Evolutionary conservation across 2,797 vertebrate species (phyloP), one percentile per base, ranked within the genome.

Genomic region (Sternarchorhynchus goeldii): DNA sequence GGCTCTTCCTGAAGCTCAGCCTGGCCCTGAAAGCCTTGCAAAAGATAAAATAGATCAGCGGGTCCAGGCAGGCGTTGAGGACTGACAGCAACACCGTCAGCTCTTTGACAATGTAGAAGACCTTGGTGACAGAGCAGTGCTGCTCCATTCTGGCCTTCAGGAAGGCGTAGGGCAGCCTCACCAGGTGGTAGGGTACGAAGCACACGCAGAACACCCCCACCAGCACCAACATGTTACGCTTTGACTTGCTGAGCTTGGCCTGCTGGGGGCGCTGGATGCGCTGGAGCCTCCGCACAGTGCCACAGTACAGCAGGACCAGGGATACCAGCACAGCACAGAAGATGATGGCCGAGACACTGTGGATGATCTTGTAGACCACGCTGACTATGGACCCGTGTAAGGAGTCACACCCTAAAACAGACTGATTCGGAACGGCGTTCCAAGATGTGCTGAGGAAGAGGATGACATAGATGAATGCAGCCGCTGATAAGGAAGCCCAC

Each of bases 41-140:
- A 88, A 92, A 91, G 60, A 91, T 83, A 81, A 93, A 92, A 63
- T 93, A 92, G 86, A 93, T 89, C 67, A 93, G 76, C 0, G 92
- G 91, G 81, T 92, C 92, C 68, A 93, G 80, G 77, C 92, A 93
- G 36, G 91, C 82, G 6, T 92, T 93, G n/a, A 91, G 83, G 0
- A 81, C 81, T 0, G 91, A 90, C 77, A 92, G 25, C 31, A 91
- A 32, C 12, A 91, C 18, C 0, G 73, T 84, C 18, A 88, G 0
- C 72, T 93, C 91, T 83, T 92, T 93, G 50, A 92, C 56, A 77
- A 89, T 86, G 58, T 82, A 87, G 73, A 92, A 82, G 0, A 4
- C n/a, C 12, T 45, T 66, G 0, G 6, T 39, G 75, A 20, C 59
- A 0, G 2, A 18, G 41, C 76, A 79, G 2, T 73, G 39, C 0